Conservation (phyloP, 1,140 invertebrate species). For the Drosophila bocki region DNA sequence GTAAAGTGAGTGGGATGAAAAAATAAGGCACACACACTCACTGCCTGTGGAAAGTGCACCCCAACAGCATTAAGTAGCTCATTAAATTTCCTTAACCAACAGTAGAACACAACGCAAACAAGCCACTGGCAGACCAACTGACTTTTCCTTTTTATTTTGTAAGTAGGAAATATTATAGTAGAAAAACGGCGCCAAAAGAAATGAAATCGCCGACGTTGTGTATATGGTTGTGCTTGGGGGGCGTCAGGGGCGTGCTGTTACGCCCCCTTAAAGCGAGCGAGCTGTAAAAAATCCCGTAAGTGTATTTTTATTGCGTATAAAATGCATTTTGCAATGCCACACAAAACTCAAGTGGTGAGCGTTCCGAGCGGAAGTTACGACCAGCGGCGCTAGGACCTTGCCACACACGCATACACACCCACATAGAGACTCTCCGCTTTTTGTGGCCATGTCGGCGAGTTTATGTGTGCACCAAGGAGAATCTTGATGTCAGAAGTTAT, state of each 20-base stretch:
- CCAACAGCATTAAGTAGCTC: constrained; percentile 79
- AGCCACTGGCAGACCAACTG: constrained; percentile 53
- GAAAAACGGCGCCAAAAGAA: constrained; percentile 71
- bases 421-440: constrained; percentile 10
- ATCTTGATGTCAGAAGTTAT: constrained; percentile 66
- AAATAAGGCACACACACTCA: constrained; percentile 12
- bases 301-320: constrained; percentile 83
- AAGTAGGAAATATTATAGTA: constrained; percentile 78
- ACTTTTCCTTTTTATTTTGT: constrained; percentile 73
- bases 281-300: constrained; percentile 76
- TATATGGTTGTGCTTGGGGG: neutral
- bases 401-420: constrained; percentile 9
- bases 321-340: constrained; percentile 82
- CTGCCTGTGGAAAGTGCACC: constrained; percentile 47
- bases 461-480: constrained; percentile 25
- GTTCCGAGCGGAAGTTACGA: constrained; percentile 77
- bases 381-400: constrained; percentile 46
- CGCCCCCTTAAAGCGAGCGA: constrained; percentile 45
- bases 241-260: constrained; percentile 3
- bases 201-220: constrained; percentile 26
- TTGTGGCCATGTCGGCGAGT: constrained; percentile 17
- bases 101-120: constrained; percentile 39
- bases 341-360: constrained; percentile 76
- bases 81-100: constrained; percentile 75
- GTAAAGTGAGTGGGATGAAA: constrained; percentile 48